A percentile compares a stretch with the other conserved stretches of the same genome.
Conservation (phyloP, 2,113 vertebrate species). For the Colaptes auratus region DNA sequence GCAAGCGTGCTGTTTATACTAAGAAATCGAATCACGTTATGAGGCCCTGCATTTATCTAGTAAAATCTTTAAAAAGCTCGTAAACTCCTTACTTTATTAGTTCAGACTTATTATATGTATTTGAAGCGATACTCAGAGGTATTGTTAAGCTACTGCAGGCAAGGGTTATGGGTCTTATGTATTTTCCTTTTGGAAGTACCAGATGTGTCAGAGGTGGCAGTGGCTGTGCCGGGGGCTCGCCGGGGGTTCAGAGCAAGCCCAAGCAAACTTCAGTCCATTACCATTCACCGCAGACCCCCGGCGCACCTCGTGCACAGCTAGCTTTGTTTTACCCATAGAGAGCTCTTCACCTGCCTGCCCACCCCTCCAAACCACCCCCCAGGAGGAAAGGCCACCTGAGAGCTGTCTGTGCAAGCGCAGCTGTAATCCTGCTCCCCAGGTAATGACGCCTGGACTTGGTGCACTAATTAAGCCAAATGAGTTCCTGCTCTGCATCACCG, state of each 20-base stretch:
- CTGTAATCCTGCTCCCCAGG: neutral
- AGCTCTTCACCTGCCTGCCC: neutral
- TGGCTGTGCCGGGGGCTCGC: neutral
- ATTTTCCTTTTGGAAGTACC: slow-evolving; percentile 39
- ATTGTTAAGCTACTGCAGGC: slow-evolving; percentile 77
- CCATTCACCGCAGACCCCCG: neutral
- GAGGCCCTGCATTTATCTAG: slow-evolving; percentile 73
- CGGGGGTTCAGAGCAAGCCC: neutral
- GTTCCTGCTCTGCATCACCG: neutral
- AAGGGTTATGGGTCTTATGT: slow-evolving; percentile 37
- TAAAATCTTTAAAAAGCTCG: slow-evolving; percentile 81
- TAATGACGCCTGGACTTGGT: neutral
- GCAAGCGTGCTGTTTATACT: slow-evolving; percentile 57
- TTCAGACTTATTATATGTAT: slow-evolving; percentile 72
- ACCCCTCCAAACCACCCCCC: neutral
- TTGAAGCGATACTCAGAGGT: slow-evolving; percentile 78
- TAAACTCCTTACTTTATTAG: slow-evolving; percentile 80
- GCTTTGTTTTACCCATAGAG: neutral
- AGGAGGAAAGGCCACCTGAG: neutral
- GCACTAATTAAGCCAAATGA: neutral
- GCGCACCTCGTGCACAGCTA: rapidly evolving
- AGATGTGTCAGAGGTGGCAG: neutral
- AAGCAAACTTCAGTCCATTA: neutral
- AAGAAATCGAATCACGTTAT: slow-evolving; percentile 67
- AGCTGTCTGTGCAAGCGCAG: neutral